These are phyloP conservation scores for Aphelinus atriplicis DNA, from an alignment of 1,140 invertebrate genomes.

Conservation along the genomic window DNA sequence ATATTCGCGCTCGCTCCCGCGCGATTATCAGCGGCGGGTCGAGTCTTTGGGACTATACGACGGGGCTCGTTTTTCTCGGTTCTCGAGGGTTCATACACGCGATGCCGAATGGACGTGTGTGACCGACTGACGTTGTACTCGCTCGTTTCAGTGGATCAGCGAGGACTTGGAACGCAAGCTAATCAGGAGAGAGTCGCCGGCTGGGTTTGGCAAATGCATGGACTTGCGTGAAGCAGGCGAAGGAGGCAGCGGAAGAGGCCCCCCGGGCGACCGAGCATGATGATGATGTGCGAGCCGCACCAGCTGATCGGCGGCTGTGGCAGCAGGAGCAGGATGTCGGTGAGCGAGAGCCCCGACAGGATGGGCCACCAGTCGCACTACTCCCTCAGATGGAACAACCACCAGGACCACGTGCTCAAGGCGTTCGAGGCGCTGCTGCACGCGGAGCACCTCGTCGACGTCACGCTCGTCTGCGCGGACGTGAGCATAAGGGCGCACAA, in stretches of 20 bases:
- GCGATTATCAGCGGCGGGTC: no score
- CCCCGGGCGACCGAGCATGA: no score
- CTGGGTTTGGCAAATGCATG: no score
- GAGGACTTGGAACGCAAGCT: no score
- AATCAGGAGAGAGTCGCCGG: constrained; percentile 33
- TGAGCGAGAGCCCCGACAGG: not conserved
- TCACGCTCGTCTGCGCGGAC: constrained; percentile 88
- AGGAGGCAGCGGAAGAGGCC: not conserved
- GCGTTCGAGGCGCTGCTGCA: constrained; percentile 87
- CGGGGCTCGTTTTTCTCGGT: no score
- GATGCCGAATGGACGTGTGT: no score
- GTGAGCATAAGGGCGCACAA: constrained; percentile 86
- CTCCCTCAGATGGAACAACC: constrained; percentile 92
- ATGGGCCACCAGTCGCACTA: constrained; percentile 77
- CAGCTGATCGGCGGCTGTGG: constrained; percentile 10
- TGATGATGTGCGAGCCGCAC: not conserved
- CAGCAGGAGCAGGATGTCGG: constrained; percentile 34
- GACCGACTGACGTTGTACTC: no score
- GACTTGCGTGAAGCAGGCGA: not conserved
- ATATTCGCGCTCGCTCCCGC: constrained; percentile 28
- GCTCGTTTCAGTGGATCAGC: no score
- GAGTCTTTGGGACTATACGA: no score
- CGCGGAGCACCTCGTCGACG: constrained; percentile 86
- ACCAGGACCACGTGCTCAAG: constrained; percentile 84
- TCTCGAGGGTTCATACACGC: no score